phyloP scores from a whole-genome alignment of 2,113 vertebrate species.

The Octodon degus region DNA sequence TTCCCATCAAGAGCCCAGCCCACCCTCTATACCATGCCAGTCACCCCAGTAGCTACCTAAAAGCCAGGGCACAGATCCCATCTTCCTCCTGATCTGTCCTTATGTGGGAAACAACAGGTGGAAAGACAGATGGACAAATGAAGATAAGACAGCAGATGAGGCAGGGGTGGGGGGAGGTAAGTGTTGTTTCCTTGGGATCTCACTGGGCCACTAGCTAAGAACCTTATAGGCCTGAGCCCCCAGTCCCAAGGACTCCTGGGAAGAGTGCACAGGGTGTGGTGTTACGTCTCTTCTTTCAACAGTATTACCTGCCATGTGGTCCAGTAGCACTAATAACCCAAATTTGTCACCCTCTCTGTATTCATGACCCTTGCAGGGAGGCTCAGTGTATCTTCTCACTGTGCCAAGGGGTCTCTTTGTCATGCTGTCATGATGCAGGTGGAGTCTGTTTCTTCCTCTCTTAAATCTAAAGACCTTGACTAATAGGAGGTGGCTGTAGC shows the following conservation, averaged over 20 bases:
- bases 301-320: not conserved
- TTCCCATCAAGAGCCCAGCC: not conserved
- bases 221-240: not conserved
- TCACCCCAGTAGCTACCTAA: rapidly evolving
- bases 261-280: not conserved
- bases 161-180: no score
- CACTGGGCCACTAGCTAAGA: rapidly evolving
- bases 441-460: not conserved
- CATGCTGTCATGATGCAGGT: rapidly evolving
- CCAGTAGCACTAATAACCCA: rapidly evolving
- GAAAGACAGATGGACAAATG: not conserved
- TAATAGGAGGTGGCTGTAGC: not conserved
- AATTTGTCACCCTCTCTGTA: no score
- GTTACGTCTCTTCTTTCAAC: not conserved
- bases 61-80: not conserved
- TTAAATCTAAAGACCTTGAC: not conserved
- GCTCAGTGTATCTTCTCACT: not conserved
- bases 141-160: rapidly evolving
- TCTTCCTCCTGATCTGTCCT: not conserved
- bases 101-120: not conserved
- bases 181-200: not conserved
- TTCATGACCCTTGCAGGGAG: not conserved
- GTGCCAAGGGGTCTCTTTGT: not conserved
- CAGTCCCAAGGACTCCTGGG: not conserved
- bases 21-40: not conserved